phyloP scores from a whole-genome alignment of 2,797 vertebrate species.

The Cacajao melanocephalus region DNA sequence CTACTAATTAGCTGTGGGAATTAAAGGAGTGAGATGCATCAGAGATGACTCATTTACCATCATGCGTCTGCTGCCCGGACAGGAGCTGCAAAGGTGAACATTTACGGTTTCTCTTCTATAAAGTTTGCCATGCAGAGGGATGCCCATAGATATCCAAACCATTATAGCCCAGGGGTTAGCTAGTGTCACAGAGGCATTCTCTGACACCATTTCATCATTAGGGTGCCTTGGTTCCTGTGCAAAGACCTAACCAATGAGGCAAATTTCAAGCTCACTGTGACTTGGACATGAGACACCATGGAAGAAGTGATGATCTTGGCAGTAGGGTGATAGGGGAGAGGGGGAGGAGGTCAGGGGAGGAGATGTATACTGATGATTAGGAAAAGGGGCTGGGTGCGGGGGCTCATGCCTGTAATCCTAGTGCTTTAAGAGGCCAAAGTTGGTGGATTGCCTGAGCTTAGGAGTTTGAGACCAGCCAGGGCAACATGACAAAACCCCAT shows the following conservation, averaged over 20 bases:
- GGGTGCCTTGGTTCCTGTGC: neutral
- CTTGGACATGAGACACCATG: neutral
- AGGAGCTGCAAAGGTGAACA: neutral
- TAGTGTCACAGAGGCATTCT: neutral
- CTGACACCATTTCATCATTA: neutral
- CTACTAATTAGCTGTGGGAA: neutral
- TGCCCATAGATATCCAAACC: too few species aligned
- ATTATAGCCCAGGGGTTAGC: neutral
- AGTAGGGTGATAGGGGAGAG: neutral
- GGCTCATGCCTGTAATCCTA: too few species aligned
- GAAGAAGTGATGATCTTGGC: neutral
- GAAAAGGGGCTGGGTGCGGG: too few species aligned
- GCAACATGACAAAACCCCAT: too few species aligned
- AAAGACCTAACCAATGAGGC: neutral
- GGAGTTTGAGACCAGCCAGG: too few species aligned
- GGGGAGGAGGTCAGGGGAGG: neutral
- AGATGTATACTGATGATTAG: neutral
- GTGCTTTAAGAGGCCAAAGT: too few species aligned
- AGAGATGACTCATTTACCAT: neutral
- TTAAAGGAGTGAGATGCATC: neutral
- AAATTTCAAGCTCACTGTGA: neutral
- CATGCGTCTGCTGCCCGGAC: neutral
- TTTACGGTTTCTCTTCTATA: neutral
- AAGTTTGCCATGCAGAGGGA: neutral
- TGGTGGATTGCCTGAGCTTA: too few species aligned